Evolutionary conservation across 2,113 vertebrate genomes (phyloP).

Genomic region (Rhagologus leucostigma): DNA sequence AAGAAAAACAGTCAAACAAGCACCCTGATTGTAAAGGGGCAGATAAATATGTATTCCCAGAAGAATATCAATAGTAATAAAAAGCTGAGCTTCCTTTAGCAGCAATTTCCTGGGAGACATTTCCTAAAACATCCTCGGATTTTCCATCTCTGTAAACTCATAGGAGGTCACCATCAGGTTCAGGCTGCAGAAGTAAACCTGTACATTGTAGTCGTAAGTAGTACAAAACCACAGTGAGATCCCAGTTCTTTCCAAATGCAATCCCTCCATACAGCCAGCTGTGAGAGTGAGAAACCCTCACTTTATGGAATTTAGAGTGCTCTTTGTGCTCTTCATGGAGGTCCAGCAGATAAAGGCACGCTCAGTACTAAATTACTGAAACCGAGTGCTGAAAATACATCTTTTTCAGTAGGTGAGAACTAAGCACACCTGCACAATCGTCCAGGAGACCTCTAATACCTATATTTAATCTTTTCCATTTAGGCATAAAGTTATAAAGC

Average conservation of each 20-base stretch:
- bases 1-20: neutral
- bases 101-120: neutral
- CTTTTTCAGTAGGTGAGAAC: neutral
- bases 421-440: neutral
- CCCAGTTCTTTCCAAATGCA: neutral
- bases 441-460: neutral
- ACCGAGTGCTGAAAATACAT: fast-evolving
- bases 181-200: neutral
- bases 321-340: neutral
- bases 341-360: neutral
- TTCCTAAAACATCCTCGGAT: neutral
- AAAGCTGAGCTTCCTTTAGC: neutral
- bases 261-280: neutral
- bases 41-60: neutral
- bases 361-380: neutral
- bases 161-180: too few relatives aligned
- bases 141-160: neutral
- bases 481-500: neutral
- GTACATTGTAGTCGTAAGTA: fast-evolving
- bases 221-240: neutral
- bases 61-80: neutral
- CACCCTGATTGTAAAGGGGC: neutral
- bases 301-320: neutral
- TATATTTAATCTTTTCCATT: neutral
- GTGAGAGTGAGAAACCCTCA: neutral